phyloP scores from a whole-genome alignment of 1,140 invertebrate species.

The Zophobas atratus region DNA sequence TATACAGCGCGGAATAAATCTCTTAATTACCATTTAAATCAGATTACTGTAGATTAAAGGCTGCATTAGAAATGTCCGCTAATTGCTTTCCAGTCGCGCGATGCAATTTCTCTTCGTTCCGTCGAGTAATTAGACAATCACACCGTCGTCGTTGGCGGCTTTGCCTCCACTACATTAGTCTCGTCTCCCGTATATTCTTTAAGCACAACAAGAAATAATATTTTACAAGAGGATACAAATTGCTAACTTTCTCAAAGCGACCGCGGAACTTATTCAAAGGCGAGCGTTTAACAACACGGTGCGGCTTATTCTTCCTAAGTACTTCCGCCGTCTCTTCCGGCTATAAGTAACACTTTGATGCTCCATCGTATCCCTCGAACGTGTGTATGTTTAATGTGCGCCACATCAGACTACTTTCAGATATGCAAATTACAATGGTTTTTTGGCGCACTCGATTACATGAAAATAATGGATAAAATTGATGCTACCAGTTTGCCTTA shows the following conservation, averaged over 20 bases:
- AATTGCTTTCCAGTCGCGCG: constrained; percentile 25
- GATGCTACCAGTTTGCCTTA: too few relatives aligned
- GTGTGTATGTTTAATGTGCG: constrained; percentile 35
- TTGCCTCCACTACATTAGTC: constrained; percentile 34
- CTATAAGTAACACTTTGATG: constrained; percentile 51
- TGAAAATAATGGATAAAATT: too few relatives aligned
- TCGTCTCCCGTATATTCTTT: constrained; percentile 35
- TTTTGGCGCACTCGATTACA: background rate
- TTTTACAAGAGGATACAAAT: constrained; percentile 59
- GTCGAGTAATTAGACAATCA: constrained; percentile 32
- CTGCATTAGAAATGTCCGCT: constrained; percentile 37
- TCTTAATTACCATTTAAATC: constrained; percentile 26
- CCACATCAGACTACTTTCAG: background rate
- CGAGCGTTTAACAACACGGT: constrained; percentile 52
- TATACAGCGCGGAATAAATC: background rate
- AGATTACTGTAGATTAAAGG: constrained; percentile 32
- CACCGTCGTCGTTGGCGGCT: constrained; percentile 31
- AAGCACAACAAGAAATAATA: constrained; percentile 57
- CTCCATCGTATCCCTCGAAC: constrained; percentile 27
- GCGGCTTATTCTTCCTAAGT: constrained; percentile 50
- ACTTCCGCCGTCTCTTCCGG: constrained; percentile 51
- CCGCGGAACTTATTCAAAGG: constrained; percentile 54
- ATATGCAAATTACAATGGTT: constrained; percentile 23
- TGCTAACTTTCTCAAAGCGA: constrained; percentile 55
- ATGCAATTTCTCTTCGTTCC: constrained; percentile 31